phyloP scores from a whole-genome alignment of 1,140 invertebrate species.

The Battus philenor region DNA sequence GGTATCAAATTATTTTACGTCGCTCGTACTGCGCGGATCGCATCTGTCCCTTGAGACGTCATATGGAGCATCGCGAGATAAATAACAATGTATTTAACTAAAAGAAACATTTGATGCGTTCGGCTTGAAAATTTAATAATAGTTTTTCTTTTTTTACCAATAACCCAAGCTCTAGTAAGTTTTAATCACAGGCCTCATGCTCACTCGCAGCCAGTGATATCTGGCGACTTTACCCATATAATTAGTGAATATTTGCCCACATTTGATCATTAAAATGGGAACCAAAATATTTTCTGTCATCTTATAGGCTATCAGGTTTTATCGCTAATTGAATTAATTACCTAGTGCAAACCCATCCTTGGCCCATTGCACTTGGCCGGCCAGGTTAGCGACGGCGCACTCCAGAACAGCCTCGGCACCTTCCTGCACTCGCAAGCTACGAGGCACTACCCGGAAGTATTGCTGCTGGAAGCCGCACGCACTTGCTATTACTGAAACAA shows the following conservation, averaged over 20 bases:
- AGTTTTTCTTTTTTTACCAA: too few relatives aligned
- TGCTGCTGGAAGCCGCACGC: constrained; percentile 78
- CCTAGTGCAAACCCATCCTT: constrained; percentile 96
- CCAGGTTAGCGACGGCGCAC: constrained; percentile 90
- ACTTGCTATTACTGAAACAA: constrained; percentile 46
- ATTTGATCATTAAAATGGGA: too few relatives aligned
- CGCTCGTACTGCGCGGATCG: constrained; percentile 1
- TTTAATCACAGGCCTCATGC: too few relatives aligned
- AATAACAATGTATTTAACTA: constrained; percentile 3
- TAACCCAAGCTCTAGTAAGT: too few relatives aligned
- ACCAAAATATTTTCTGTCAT: too few relatives aligned
- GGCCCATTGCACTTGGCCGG: constrained; percentile 94
- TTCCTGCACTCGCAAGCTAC: constrained; percentile 87
- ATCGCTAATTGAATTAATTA: too few relatives aligned
- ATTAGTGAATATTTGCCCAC: too few relatives aligned
- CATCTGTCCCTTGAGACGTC: constrained; percentile 10
- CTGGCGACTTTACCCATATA: too few relatives aligned
- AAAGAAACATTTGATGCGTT: too few relatives aligned
- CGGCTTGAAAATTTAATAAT: too few relatives aligned
- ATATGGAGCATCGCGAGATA: neutral
- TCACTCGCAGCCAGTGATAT: too few relatives aligned
- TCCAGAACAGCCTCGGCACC: constrained; percentile 88
- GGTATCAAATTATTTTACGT: constrained; percentile 7
- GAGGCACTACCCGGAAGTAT: constrained; percentile 87
- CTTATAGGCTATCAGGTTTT: too few relatives aligned